phyloP scores from a whole-genome alignment of 2,797 vertebrate species.

The Cynopterus sphinx region DNA sequence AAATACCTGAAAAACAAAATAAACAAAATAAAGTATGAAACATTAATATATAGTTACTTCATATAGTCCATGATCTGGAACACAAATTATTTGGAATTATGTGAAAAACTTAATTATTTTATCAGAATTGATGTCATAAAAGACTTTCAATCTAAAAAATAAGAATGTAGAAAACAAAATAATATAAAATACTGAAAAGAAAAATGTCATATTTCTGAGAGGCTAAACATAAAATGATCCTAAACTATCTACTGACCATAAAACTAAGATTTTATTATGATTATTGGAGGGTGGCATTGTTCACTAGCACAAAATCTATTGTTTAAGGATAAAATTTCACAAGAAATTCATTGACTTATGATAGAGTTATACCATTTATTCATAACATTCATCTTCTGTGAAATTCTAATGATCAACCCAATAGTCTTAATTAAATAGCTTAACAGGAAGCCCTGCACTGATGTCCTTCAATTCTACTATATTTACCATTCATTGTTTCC shows the following conservation, averaged over 20 bases:
- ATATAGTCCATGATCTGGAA: not conserved
- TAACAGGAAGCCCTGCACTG: not conserved
- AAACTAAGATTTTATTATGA: conserved; percentile 2
- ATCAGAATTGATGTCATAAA: not conserved
- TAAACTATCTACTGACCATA: not conserved
- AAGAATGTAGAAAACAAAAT: not conserved
- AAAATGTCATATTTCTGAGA: not conserved
- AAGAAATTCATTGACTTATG: not conserved
- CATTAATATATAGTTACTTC: not conserved
- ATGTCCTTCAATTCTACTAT: not conserved
- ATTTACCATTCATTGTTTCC: not conserved
- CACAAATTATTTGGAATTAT: not conserved
- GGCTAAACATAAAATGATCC: not conserved
- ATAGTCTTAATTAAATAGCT: not conserved
- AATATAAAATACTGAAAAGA: not conserved
- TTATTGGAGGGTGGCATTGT: not conserved
- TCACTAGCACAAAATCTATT: not conserved
- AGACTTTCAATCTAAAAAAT: not conserved
- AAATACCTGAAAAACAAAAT: not conserved
- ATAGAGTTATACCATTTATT: not conserved
- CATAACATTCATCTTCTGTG: not conserved
- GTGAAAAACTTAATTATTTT: not conserved
- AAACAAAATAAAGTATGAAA: not conserved
- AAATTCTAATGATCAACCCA: not conserved
- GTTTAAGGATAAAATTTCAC: not conserved